These are phyloP conservation scores for Sapajus apella DNA, from an alignment of 2,113 vertebrate species.

Conservation along the genomic window DNA sequence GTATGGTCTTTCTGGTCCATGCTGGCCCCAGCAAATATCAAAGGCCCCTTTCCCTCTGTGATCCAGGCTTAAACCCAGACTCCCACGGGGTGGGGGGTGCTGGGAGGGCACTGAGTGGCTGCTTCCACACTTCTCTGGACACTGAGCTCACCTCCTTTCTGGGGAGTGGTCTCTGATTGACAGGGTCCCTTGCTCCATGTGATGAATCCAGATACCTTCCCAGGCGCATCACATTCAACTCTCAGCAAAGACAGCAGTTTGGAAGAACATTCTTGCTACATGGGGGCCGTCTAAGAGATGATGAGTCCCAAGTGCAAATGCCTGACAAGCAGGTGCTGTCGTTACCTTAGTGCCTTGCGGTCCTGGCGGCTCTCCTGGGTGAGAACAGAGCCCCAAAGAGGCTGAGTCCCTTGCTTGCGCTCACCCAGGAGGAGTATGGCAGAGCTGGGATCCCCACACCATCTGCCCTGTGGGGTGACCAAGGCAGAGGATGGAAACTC, in stretches of 20 bases:
- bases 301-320: accelerated
- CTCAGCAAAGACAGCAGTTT: not conserved
- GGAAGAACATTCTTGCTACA: not conserved
- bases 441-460: not conserved
- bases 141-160: not conserved
- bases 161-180: not conserved
- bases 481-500: not conserved
- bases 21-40: too few relatives aligned
- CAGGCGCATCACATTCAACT: not conserved
- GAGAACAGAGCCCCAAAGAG: not conserved
- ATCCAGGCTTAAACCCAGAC: not conserved
- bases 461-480: accelerated
- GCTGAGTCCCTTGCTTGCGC: accelerated
- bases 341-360: accelerated
- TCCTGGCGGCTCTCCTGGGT: accelerated
- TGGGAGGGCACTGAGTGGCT: accelerated
- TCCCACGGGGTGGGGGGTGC: accelerated
- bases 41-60: accelerated
- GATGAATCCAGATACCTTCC: not conserved
- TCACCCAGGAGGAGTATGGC: not conserved
- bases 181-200: accelerated
- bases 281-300: accelerated
- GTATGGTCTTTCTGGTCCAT: accelerated
- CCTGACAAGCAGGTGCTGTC: accelerated
- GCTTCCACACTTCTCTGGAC: not conserved